phyloP scores from a whole-genome alignment of 2,797 vertebrate species.

The Capromys pilorides region DNA sequence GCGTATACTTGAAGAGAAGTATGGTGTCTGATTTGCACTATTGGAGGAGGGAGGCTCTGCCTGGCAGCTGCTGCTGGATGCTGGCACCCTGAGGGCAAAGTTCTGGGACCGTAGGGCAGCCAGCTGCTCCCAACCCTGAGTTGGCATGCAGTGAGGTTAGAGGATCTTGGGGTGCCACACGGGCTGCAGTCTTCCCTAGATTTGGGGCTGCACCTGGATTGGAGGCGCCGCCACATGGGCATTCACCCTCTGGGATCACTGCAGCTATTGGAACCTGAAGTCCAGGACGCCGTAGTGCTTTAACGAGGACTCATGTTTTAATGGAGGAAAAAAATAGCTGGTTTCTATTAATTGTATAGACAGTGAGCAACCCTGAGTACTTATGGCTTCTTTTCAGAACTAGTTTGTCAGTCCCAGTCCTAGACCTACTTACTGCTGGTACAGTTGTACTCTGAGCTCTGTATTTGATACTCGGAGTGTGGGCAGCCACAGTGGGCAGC shows the following conservation, averaged over 20 bases:
- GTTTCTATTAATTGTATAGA: slow-evolving; percentile 98
- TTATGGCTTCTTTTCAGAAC: slow-evolving; percentile 92
- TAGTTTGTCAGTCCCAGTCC: slow-evolving; percentile 94
- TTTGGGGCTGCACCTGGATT: slow-evolving; percentile 88
- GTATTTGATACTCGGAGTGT: slow-evolving; percentile 88
- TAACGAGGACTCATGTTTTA: slow-evolving; percentile 90
- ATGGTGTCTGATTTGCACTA: slow-evolving; percentile 94
- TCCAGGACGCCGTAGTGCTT: slow-evolving; percentile 92
- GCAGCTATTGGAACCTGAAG: slow-evolving; percentile 90
- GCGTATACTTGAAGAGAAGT: slow-evolving; percentile 90
- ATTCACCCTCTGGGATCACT: slow-evolving; percentile 88
- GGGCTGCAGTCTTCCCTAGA: slow-evolving; percentile 85
- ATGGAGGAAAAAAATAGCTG: slow-evolving; percentile 93
- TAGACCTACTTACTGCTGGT: slow-evolving; percentile 99
- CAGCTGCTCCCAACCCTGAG: background rate
- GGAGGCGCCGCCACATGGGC: slow-evolving; percentile 89
- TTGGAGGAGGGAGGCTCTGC: slow-evolving; percentile 86
- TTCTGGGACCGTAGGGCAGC: slow-evolving; percentile 82
- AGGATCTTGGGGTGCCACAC: background rate
- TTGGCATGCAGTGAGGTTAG: background rate
- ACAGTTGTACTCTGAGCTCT: slow-evolving; percentile 95
- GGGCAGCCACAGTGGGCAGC: slow-evolving; percentile 81
- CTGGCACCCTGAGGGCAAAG: slow-evolving; percentile 87
- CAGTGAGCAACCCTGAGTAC: slow-evolving; percentile 91
- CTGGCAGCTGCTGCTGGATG: slow-evolving; percentile 84